phyloP scores from a whole-genome alignment of 2,888 invertebrate species.

The Nebria brevicollis region DNA sequence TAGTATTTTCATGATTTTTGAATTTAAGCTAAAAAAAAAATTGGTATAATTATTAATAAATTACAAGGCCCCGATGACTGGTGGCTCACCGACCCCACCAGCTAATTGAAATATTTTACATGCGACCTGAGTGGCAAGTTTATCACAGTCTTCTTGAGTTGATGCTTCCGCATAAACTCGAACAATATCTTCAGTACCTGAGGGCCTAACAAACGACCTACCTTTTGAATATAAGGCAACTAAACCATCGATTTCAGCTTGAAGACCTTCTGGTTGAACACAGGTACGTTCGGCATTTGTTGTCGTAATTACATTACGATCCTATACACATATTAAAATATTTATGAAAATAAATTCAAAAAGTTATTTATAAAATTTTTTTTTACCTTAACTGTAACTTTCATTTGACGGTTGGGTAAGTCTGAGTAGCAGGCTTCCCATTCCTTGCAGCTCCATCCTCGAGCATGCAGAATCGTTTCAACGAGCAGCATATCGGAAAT shows the following conservation, averaged over 20 bases:
- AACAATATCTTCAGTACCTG: slow-evolving; percentile 97
- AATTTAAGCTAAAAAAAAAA: neutral
- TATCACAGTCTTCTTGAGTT: slow-evolving; percentile 69
- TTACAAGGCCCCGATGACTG: slow-evolving; percentile 57
- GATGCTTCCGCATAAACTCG: slow-evolving; percentile 96
- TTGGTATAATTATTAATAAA: neutral
- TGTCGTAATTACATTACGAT: slow-evolving; percentile 86
- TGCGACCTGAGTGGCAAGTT: slow-evolving; percentile 79
- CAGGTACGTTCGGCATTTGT: slow-evolving; percentile 88
- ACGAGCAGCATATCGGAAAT: slow-evolving; percentile 95
- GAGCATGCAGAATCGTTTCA: slow-evolving; percentile 86
- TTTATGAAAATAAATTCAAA: slow-evolving; percentile 16
- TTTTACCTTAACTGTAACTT: slow-evolving; percentile 80
- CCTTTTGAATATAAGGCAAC: slow-evolving; percentile 76
- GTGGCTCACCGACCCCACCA: slow-evolving; percentile 79
- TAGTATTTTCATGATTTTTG: neutral
- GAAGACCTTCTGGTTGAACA: slow-evolving; percentile 83
- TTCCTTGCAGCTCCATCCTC: slow-evolving; percentile 79
- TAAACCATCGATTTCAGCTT: slow-evolving; percentile 78
- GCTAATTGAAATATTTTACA: slow-evolving; percentile 80
- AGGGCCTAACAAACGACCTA: slow-evolving; percentile 92
- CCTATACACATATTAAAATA: slow-evolving; percentile 62
- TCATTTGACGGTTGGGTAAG: slow-evolving; percentile 87
- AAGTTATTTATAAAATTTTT: neutral
- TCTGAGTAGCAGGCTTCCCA: slow-evolving; percentile 89